These are phyloP conservation scores for Pelochelys cantorii DNA, from an alignment of 2,797 vertebrate genomes.

Conservation along the genomic window DNA sequence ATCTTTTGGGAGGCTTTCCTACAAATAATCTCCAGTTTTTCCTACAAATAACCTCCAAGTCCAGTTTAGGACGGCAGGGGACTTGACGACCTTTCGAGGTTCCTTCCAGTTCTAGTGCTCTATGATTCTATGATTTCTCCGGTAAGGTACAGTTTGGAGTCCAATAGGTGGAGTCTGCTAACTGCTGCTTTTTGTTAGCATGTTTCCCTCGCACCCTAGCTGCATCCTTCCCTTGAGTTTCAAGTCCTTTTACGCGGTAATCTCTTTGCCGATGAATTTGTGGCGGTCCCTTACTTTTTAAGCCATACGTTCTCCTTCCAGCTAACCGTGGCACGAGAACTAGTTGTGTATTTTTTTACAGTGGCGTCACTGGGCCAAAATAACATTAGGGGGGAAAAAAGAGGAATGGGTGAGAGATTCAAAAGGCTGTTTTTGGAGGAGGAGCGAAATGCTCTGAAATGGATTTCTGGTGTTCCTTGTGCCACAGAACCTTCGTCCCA, in stretches of 20 bases:
- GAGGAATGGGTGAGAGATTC: not conserved
- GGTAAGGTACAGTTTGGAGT: not conserved
- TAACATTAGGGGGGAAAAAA: not conserved
- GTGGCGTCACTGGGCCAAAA: not conserved
- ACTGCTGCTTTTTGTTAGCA: not conserved
- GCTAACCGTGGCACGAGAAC: not conserved
- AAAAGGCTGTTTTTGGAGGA: not conserved
- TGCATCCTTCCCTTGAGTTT: not conserved
- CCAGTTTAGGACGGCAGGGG: too few species aligned
- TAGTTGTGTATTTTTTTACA: not conserved
- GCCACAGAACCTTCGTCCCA: not conserved
- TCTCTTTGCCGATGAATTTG: not conserved
- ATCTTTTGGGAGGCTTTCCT: not conserved
- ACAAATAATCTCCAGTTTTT: not conserved
- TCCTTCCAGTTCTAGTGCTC: too few species aligned
- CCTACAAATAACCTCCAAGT: too few species aligned
- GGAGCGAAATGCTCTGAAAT: not conserved
- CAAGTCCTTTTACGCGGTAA: not conserved
- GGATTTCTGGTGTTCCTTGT: accelerated
- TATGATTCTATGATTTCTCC: not conserved
- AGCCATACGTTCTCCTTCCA: accelerated
- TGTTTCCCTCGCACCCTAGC: not conserved
- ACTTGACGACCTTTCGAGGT: too few species aligned
- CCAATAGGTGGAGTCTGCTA: not conserved
- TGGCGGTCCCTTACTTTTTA: not conserved